Base-by-base conservation (phyloP, 2,113 vertebrate genomes). In the Leptodactylus fuscus region DNA sequence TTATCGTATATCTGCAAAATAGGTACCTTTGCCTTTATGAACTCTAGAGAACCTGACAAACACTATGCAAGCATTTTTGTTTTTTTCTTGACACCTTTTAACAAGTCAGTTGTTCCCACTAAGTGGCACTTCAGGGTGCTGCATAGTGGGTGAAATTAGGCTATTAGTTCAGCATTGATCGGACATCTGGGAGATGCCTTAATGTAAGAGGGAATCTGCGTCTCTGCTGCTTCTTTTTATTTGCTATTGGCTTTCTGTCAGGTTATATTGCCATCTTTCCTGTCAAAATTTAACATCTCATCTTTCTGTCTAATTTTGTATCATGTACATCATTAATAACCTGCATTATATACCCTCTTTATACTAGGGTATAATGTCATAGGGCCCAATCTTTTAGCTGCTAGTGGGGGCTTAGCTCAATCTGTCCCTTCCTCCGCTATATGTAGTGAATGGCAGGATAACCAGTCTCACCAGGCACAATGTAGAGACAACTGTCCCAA, bases 111-210 rank as follows among this genome's bases (percentile, higher is more conserved):
- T 36, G 65, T 8, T 34, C 65, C 29, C 65, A 36, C 65, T 69
- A 20, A 69, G 65, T 69, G 65, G 65, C 32, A 9, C 65, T 69
- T 69, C 65, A 69, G 65, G 29, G 29, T 6, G 65, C 32, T 69
- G 29, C 18, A 9, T 69, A 16, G 29, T 69, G 65, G 65, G 29
- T 36, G 16, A 69, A 20, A 69, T 69, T 18, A 69, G 29, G 65
- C 65, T 69, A 69, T 69, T 69, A 69, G 65, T 69, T 36, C 65
- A 36, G 20, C 65, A 69, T 69, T 69, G 65, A 69, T 69, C 65
- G 7, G 15, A 34, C 29, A 69, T 69, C 32, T 69, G 32, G 65
- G 65, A 69, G 29, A 34, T 69, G 29, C 65, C 65, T 8, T 69
- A 18, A 69, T 69, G 65, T 69, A 36, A 20, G 65, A 36, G 65